Evolutionary conservation across 2,888 invertebrate genomes (phyloP).

Genomic region (Hirtodrosophila duncani): DNA sequence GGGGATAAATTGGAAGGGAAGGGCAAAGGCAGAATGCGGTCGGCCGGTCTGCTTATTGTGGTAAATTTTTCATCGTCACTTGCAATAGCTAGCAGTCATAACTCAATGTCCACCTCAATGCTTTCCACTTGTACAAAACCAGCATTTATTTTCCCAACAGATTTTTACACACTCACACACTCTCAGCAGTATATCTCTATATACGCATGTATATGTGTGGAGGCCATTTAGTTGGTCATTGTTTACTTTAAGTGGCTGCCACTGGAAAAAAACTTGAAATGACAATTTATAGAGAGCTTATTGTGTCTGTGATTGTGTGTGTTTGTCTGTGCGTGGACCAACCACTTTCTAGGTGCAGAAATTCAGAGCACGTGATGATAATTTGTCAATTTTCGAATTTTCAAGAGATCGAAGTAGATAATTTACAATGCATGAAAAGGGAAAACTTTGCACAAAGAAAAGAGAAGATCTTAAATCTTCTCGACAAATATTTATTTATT

Average conservation of each 20-base stretch:
- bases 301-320: too few relatives aligned
- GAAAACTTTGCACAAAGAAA: too few relatives aligned
- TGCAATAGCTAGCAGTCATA: conserved; percentile 51
- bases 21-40: conserved; percentile 6
- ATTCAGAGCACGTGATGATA: too few relatives aligned
- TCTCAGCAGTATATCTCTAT: background rate
- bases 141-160: conserved; percentile 42
- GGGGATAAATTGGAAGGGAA: background rate
- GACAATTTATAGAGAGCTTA: conserved; percentile 27
- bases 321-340: too few relatives aligned
- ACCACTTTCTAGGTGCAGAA: too few relatives aligned
- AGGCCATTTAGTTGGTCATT: conserved; percentile 36
- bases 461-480: too few relatives aligned
- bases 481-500: too few relatives aligned
- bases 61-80: conserved; percentile 60
- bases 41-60: conserved; percentile 41
- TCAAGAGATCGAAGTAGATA: too few relatives aligned
- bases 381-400: too few relatives aligned
- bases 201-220: conserved; percentile 9
- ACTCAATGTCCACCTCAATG: conserved; percentile 62
- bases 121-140: conserved; percentile 50
- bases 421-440: too few relatives aligned
- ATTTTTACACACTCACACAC: conserved; percentile 27
- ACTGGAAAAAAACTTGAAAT: conserved; percentile 26
- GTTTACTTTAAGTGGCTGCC: conserved; percentile 36